phyloP scores from a whole-genome alignment of 2,888 invertebrate genomes.

The Clostera curtula region DNA sequence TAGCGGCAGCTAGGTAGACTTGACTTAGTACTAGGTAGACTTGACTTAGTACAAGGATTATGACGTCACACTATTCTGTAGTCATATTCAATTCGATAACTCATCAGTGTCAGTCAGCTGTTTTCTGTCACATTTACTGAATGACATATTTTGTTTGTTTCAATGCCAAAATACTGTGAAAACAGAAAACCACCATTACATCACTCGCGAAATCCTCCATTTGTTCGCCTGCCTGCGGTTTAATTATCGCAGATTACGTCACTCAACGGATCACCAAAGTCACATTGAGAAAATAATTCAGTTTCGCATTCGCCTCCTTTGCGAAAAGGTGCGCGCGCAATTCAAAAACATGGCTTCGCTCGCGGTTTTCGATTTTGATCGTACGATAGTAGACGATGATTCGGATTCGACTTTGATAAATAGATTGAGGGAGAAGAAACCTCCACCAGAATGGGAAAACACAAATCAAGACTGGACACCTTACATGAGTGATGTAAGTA shows the following conservation, averaged over 20 bases:
- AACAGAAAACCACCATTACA: slow-evolving; percentile 24
- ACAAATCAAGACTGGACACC: slow-evolving; percentile 60
- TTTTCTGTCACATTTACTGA: slow-evolving; percentile 15
- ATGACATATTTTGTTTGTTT: slow-evolving; percentile 4
- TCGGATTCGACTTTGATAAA: slow-evolving; percentile 63
- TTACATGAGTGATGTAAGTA: slow-evolving; percentile 65
- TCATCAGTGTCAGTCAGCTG: slow-evolving; percentile 9
- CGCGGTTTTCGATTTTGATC: slow-evolving; percentile 65
- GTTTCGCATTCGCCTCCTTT: slow-evolving; percentile 20
- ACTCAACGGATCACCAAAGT: slow-evolving; percentile 8
- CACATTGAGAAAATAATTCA: slow-evolving; percentile 16
- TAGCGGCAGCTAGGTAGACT: too few relatives aligned
- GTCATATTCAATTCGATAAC: too few relatives aligned
- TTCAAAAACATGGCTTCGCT: slow-evolving; percentile 41
- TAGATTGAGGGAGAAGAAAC: slow-evolving; percentile 49
- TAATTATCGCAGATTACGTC: slow-evolving; percentile 16
- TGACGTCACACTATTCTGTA: too few relatives aligned
- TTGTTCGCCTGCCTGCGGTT: slow-evolving; percentile 5
- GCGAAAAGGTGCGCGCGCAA: slow-evolving; percentile 29
- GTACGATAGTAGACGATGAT: slow-evolving; percentile 59
- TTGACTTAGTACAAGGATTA: too few relatives aligned
- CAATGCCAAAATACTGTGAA: slow-evolving; percentile 10
- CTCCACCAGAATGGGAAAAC: slow-evolving; percentile 60
- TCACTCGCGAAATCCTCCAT: slow-evolving; percentile 18
- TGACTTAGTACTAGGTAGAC: too few relatives aligned